Conservation (phyloP, 2,888 invertebrate species). For the Pammene aurita region DNA sequence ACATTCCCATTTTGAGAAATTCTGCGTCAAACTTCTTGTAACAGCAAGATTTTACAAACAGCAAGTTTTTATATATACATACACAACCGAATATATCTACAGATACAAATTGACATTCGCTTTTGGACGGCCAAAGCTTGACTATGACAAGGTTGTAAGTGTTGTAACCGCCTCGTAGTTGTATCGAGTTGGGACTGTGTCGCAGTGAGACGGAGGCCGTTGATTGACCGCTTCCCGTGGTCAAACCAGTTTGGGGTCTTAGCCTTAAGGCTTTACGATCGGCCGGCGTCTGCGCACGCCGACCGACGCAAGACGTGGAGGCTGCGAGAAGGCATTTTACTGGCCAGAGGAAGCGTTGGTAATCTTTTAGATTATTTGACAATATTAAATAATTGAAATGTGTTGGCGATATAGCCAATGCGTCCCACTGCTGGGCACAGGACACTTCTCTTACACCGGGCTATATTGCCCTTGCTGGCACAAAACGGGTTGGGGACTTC, state of each 20-base stretch:
- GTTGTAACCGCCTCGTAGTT: background rate
- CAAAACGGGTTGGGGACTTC: too few species aligned
- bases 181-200: background rate
- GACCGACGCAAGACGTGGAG: background rate
- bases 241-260: constrained; percentile 35
- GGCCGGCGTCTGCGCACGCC: background rate
- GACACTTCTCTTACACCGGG: too few species aligned
- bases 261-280: constrained; percentile 21
- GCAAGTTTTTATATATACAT: constrained; percentile 1
- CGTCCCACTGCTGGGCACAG: too few species aligned
- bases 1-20: too few species aligned
- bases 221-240: constrained; percentile 38
- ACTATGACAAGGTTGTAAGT: background rate
- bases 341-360: background rate
- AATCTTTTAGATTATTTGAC: too few species aligned
- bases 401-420: too few species aligned
- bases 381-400: too few species aligned
- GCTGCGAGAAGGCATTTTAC: background rate
- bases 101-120: constrained; percentile 22
- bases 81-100: background rate
- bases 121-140: background rate
- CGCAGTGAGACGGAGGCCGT: background rate
- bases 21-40: too few species aligned
- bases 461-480: too few species aligned
- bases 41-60: background rate